Base-by-base conservation (phyloP, 2,888 invertebrate genomes). In the Glyphotaelius pellucidus region DNA sequence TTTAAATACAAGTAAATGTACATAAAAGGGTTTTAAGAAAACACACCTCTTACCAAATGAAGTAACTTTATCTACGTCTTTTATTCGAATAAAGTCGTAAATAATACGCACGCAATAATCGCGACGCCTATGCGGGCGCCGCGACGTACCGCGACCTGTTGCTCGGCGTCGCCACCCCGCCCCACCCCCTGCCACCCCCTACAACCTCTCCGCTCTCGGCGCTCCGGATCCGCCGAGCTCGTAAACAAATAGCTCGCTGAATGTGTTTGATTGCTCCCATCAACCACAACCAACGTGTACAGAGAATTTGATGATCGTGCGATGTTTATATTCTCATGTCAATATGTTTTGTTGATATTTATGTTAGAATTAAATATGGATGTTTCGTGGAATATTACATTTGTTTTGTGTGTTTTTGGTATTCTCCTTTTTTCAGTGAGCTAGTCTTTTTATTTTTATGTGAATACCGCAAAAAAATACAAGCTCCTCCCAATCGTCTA, bases 111-210 rank as follows among this genome's bases (percentile, higher is more conserved):
- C 90, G 52, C 90, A 90, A 90, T 90, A 90, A 80, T 12, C 80
- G 47, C 80, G 81, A 81, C 90, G 81, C 90, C 90, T 31, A 35
- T 89, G 88, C 35, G 35, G 47, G 90, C 90, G 35, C 90, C 90
- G 80, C 90, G 90, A 81, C 91, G 92, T 94, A 94, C 94, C 93
- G 94, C 94, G 94, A 94, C 94, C 94, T 94, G 94, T 94, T 94
- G 94, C 94, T 94, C 93, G 90, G 90, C 93, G 92, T 92, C 93
- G 92, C 92, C 93, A 80, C 85, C 80, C 32, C 35, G 38, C 19
- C 90, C 91, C 89, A 79, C 79, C 90, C 85, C n/a, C 91, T 80
- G 14, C 83, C 85, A 42, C 83, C 35, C 80, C n/a, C 79, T 14
- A 47, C 80, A 52, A 87, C 92, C 90, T 67, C 83, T 38, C 25